A percentile compares a stretch with the other conserved stretches of the same genome.
phyloP scores from a whole-genome alignment of 2,888 invertebrate species.

The Conus canariensis region DNA sequence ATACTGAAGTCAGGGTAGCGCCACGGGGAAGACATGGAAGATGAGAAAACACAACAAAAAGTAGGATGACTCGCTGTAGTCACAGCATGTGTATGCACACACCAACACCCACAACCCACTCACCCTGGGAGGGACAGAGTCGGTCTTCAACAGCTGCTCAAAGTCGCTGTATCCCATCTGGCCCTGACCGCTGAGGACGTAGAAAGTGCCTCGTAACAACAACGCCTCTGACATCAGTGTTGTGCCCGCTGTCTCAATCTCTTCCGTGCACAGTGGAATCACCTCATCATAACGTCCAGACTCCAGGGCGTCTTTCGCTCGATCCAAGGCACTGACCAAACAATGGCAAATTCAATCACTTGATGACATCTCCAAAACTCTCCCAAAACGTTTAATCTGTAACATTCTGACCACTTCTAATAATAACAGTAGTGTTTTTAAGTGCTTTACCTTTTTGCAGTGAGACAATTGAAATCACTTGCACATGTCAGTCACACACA shows the following conservation, averaged over 20 bases:
- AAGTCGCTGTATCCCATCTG: constrained; percentile 81
- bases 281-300: constrained; percentile 88
- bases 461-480: no score
- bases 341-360: constrained; percentile 43
- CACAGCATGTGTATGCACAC: no score
- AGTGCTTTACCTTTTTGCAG: no score
- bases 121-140: neutral
- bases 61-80: no score
- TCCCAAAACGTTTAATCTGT: neutral
- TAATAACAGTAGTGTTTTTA: neutral
- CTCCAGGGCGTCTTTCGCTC: constrained; percentile 86
- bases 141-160: constrained; percentile 74
- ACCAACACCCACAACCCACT: neutral
- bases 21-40: no score
- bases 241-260: constrained; percentile 56
- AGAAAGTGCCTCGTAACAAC: constrained; percentile 91
- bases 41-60: no score
- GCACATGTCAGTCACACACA: no score
- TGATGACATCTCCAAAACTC: neutral
- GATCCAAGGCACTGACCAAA: constrained; percentile 83
- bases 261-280: constrained; percentile 87
- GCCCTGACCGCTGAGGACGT: constrained; percentile 85
- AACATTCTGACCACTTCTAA: neutral
- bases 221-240: constrained; percentile 81
- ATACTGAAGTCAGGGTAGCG: no score